Evolutionary conservation across 2,888 invertebrate species (phyloP).

Genomic region (Hydrotaea cyrtoneurina): DNA sequence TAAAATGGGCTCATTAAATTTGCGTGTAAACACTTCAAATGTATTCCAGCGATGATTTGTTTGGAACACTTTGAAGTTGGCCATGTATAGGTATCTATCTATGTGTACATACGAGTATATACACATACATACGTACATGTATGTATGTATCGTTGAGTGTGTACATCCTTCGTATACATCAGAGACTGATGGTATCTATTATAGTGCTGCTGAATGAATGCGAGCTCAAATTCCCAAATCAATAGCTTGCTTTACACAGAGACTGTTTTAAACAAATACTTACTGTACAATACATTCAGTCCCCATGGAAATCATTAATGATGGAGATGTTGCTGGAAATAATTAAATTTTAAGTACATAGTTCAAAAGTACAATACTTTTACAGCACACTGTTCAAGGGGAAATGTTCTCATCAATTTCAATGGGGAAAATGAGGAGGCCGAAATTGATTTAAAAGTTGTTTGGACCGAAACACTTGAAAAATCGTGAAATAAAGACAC

Average conservation of each 20-base stretch:
- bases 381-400: not conserved
- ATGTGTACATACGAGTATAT: no score
- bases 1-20: conserved; percentile 44
- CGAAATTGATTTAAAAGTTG: no score
- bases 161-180: not conserved
- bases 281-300: not conserved
- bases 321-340: conserved; percentile 19
- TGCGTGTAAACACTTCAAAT: conserved; percentile 41
- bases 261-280: not conserved
- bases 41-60: conserved; percentile 18
- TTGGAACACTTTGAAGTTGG: conserved; percentile 26
- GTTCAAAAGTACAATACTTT: conserved; percentile 9
- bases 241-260: not conserved
- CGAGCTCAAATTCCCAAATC: not conserved
- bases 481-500: no score
- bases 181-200: conserved; percentile 20
- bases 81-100: not conserved
- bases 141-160: not conserved
- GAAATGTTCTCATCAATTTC: no score
- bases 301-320: conserved; percentile 32
- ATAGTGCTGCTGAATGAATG: no score
- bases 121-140: not conserved
- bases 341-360: conserved; percentile 35
- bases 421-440: no score
- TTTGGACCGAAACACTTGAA: no score